phyloP scores from a whole-genome alignment of 1,140 invertebrate species.

The Brachystomella parvula region DNA sequence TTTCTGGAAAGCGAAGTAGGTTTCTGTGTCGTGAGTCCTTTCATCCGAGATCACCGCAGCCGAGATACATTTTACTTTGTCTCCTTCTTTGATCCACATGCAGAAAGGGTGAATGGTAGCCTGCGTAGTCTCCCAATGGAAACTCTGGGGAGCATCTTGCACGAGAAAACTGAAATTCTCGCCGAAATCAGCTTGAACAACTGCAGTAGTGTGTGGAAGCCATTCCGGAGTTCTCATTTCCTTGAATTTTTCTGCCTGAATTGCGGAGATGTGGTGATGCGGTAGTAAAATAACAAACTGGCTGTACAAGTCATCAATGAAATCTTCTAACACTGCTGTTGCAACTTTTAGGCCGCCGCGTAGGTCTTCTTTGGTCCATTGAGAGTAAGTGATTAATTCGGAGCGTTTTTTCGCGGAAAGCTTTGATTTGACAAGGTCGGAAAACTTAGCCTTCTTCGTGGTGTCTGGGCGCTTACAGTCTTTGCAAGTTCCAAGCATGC shows the following conservation, averaged over 20 bases:
- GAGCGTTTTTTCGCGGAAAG: neutral
- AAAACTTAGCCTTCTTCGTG: neutral
- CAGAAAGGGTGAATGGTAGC: slow-evolving; percentile 37
- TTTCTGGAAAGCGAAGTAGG: slow-evolving; percentile 10
- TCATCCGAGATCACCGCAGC: slow-evolving; percentile 12
- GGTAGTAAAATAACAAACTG: neutral
- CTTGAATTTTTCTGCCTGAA: neutral
- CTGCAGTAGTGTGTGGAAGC: neutral
- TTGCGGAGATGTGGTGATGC: neutral
- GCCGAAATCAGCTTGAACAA: slow-evolving; percentile 33
- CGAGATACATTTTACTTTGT: slow-evolving; percentile 8
- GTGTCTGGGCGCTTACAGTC: neutral
- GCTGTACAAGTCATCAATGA: neutral
- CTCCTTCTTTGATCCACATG: slow-evolving; percentile 8
- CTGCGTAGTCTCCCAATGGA: slow-evolving; percentile 35
- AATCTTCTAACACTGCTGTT: neutral
- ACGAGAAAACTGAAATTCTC: slow-evolving; percentile 36
- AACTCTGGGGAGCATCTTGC: too few species aligned
- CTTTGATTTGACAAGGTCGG: neutral
- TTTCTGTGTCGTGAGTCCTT: slow-evolving; percentile 5
- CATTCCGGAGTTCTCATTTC: neutral
- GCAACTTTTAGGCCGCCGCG: neutral
- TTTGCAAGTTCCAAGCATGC: neutral
- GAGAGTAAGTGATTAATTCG: neutral
- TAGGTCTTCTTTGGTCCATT: neutral